Evolutionary conservation across 2,888 invertebrate genomes (phyloP).

Genomic region (Brachycybe producta): DNA sequence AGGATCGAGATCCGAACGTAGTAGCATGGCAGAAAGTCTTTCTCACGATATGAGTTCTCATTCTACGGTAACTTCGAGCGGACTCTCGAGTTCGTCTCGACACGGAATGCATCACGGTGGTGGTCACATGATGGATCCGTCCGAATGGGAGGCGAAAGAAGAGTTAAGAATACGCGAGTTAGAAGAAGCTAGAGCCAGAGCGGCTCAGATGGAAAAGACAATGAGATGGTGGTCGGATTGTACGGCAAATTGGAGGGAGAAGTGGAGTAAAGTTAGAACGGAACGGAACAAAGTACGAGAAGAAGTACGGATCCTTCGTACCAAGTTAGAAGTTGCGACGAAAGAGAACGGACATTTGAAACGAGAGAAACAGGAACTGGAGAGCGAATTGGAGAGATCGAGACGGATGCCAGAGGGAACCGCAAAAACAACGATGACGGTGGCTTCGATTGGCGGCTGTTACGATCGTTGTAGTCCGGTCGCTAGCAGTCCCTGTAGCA

Average conservation of each 20-base stretch:
- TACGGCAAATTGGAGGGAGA: constrained; percentile 88
- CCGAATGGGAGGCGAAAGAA: constrained; percentile 67
- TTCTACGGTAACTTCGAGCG: not conserved
- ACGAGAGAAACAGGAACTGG: constrained; percentile 64
- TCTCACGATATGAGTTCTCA: not conserved
- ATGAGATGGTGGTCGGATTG: constrained; percentile 99
- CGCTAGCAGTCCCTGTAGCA: not conserved
- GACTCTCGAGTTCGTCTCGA: not conserved
- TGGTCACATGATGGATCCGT: constrained; percentile 39
- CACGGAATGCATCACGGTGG: not conserved
- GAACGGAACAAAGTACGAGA: constrained; percentile 42
- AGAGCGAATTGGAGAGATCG: constrained; percentile 58
- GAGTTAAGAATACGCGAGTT: constrained; percentile 63
- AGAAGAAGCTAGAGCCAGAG: constrained; percentile 84
- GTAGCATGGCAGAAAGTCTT: constrained; percentile 1
- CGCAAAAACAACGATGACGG: constrained; percentile 3
- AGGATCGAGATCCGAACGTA: not conserved
- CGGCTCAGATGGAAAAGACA: constrained; percentile 97
- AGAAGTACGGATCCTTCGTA: constrained; percentile 67
- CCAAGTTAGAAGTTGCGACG: constrained; percentile 60
- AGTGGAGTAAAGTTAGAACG: constrained; percentile 71
- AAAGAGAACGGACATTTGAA: constrained; percentile 62
- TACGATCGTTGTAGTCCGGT: no score
- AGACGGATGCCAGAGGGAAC: constrained; percentile 52
- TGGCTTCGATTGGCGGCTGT: no score